phyloP scores from a whole-genome alignment of 2,888 invertebrate species.

The Platerodrilus igneus region DNA sequence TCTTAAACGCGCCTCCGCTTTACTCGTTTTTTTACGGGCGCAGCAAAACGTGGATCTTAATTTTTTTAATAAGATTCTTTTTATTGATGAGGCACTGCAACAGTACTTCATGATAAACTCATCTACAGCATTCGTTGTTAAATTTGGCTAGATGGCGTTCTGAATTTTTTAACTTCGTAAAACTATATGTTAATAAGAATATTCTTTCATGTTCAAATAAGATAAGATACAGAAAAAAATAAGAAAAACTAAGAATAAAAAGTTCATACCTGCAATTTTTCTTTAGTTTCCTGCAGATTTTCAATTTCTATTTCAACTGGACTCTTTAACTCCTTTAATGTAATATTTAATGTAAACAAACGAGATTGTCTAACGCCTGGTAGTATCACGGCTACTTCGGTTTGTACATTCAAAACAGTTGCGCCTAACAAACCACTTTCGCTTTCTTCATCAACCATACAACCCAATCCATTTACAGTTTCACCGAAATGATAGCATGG shows the following conservation, averaged over 20 bases:
- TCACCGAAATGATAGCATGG: conserved; percentile 40
- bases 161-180: too few species aligned
- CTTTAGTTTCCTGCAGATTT: conserved; percentile 34
- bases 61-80: too few species aligned
- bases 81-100: too few species aligned
- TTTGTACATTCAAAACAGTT: conserved; percentile 34
- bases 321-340: conserved; percentile 28
- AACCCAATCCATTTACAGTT: conserved; percentile 33
- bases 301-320: conserved; percentile 38
- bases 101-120: too few species aligned
- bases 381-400: conserved; percentile 38
- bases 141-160: too few species aligned
- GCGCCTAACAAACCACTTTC: conserved; percentile 36
- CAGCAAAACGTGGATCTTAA: too few species aligned
- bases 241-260: neutral
- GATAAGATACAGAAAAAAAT: neutral
- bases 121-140: too few species aligned
- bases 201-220: neutral
- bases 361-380: conserved; percentile 31
- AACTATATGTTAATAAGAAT: too few species aligned
- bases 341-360: conserved; percentile 38
- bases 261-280: conserved; percentile 39
- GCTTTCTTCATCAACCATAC: conserved; percentile 36
- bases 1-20: too few species aligned
- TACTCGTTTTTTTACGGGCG: too few species aligned